Base-by-base conservation (phyloP, 1,140 invertebrate species). In the Camponotus vicinus region DNA sequence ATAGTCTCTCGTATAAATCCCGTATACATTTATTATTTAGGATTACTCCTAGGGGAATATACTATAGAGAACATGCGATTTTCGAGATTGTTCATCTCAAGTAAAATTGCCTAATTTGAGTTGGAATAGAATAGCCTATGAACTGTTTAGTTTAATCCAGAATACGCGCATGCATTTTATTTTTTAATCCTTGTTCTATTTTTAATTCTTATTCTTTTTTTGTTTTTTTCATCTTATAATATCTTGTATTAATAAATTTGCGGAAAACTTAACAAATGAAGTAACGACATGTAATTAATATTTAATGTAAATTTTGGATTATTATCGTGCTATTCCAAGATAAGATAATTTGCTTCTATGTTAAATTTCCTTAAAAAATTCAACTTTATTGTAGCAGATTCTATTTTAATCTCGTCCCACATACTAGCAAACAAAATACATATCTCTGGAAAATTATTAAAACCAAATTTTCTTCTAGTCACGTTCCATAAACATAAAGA, bases 401-500 rank as follows among this genome's bases (percentile, higher is more conserved):
- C 6, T 21, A 49, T 78, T 52, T 66, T 37, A n/a, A 66, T 66
- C 11, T 66, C 63, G 15, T 66, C 15, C 11, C 59, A 34, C 27
- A 9, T 45, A 52, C 9, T 15, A 13, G 15, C 42, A 67, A 73
- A 88, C 69, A 78, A 69, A 52, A 52, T n/a, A 13, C 8, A 8
- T 27, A 27, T 0, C 21, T 21, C 11, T n/a, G 37, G 42, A 85
- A 78, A 87, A 85, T 71, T 77, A 71, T 52, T 82, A 52, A 82
- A 88, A 82, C 49, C 63, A 15, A 18, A 76, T 86, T 77, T 61
- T 6, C n/a, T 27, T 27, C 49, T 27, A 76, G 87, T 84, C 85
- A 88, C 89, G 87, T 89, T 75, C 59, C 61, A 61, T 83, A 90
- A 90, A 90, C 82, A 52, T 5, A 52, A 64, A 34, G 32, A 49